These are phyloP conservation scores for Ptychoptera contaminata DNA, from an alignment of 2,888 invertebrate genomes.

Conservation along the genomic window DNA sequence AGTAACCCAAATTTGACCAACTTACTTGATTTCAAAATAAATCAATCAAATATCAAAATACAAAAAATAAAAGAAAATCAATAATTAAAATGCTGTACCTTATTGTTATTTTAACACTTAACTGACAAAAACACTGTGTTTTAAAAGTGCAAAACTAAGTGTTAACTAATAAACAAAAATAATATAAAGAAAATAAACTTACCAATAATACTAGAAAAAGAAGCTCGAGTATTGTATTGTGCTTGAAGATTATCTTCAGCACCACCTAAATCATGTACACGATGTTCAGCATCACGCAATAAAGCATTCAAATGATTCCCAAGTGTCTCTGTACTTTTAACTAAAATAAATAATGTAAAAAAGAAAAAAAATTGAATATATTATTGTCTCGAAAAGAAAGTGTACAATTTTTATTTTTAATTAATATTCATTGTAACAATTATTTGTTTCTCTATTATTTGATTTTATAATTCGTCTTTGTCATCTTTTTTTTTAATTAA, in stretches of 20 bases:
- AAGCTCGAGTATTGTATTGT: slow-evolving; percentile 33
- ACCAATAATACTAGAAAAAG: slow-evolving; percentile 42
- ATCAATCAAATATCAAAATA: too few species aligned
- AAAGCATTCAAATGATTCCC: slow-evolving; percentile 61
- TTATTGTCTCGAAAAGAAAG: too few species aligned
- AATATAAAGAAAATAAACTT: slow-evolving; percentile 10
- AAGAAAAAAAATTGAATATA: too few species aligned
- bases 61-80: not conserved
- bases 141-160: not conserved
- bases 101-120: too few species aligned
- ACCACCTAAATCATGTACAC: slow-evolving; percentile 62
- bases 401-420: too few species aligned
- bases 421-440: too few species aligned
- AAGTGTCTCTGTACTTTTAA: slow-evolving; percentile 54
- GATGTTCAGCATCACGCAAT: slow-evolving; percentile 67
- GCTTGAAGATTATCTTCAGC: slow-evolving; percentile 30
- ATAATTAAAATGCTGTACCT: slow-evolving; percentile 1
- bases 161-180: not conserved
- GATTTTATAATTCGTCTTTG: too few species aligned
- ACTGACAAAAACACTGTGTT: too few species aligned
- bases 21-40: too few species aligned
- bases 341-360: slow-evolving; percentile 30
- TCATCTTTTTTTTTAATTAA: too few species aligned
- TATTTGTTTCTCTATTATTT: too few species aligned
- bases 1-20: too few species aligned